Conservation (phyloP, 2,113 vertebrate genomes). For the Cyphomyrus plagiostoma region DNA sequence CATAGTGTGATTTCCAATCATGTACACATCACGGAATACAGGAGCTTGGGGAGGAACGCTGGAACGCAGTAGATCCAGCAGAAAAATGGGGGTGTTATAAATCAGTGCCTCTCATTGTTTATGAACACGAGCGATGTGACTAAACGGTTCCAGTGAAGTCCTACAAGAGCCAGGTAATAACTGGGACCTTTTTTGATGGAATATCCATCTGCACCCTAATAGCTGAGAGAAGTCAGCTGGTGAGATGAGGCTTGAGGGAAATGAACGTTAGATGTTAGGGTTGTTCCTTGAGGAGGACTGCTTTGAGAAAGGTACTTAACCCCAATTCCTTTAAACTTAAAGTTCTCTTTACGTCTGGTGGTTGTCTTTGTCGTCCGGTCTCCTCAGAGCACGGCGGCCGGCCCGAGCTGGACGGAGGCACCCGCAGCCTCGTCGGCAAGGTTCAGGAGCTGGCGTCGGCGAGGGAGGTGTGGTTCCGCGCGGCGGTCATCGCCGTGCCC, state of each 20-base stretch:
- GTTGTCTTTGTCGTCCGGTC: background rate
- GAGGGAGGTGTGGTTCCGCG: conserved; percentile 94
- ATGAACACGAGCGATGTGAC: background rate
- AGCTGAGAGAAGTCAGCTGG: background rate
- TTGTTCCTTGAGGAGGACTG: background rate
- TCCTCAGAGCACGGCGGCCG: conserved; percentile 67
- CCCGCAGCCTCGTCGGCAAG: conserved; percentile 81
- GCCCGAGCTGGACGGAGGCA: conserved; percentile 69
- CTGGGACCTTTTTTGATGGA: background rate
- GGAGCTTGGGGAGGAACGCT: background rate
- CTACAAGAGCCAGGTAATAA: background rate
- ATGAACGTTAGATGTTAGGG: background rate
- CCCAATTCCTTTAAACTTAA: background rate
- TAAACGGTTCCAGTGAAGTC: background rate
- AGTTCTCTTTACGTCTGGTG: background rate
- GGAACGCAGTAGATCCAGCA: background rate
- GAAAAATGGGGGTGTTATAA: background rate
- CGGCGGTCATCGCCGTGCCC: conserved; percentile 92
- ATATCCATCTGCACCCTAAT: background rate
- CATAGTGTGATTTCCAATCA: background rate
- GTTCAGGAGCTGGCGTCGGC: conserved; percentile 93
- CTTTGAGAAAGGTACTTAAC: background rate
- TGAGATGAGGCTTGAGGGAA: background rate
- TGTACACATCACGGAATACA: background rate
- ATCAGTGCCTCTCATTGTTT: background rate